Base-by-base conservation (phyloP, 2,113 vertebrate genomes). In the Scytalopus superciliaris region DNA sequence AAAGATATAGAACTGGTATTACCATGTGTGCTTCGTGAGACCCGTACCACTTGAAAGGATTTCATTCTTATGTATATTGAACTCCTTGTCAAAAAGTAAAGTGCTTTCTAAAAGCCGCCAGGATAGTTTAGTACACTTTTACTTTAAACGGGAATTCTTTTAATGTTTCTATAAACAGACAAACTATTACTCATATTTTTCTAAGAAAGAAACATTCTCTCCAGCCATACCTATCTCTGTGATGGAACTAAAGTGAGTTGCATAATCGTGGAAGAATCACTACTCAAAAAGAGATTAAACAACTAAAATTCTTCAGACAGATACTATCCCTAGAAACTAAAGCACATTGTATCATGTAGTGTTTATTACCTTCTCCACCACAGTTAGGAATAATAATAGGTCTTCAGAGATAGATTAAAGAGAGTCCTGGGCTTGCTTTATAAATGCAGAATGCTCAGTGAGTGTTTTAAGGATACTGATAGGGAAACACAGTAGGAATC, bases 61-160 rank as follows among this genome's bases (percentile, higher is more conserved):
- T 84, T 57, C 1, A n/a, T 83, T 84, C 89, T 57, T 62, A 35
- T 53, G 27, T 44, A 14, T 64, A 14, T 52, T 56, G 39, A 68
- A 64, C 18, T 23, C 68, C 76, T 52, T 68, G 5, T 44, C 23
- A 83, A 45, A 47, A 91, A 79, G 44, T 39, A 19, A 70, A 72
- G 23, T 66, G 50, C 49, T 91, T 91, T 91, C 52, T 93, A 55
- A 94, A 94, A 91, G 49, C 25, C 66, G 47, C 31, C 19, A 19
- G 12, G 19, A 7, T 62, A 50, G 42, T 66, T 93, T 73, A 53
- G 53, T 79, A 57, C 19, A 72, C 35, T 45, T 66, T 68, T 69
- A 35, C 37, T 94, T 82, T 84, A 80, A 95, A 96, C 73, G 52
- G 44, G 69, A 93, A 52, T 25, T 75, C 42, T 82, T 72, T 78